These are phyloP conservation scores for Cebidichthys violaceus DNA, from an alignment of 2,113 vertebrate species.

Conservation along the genomic window DNA sequence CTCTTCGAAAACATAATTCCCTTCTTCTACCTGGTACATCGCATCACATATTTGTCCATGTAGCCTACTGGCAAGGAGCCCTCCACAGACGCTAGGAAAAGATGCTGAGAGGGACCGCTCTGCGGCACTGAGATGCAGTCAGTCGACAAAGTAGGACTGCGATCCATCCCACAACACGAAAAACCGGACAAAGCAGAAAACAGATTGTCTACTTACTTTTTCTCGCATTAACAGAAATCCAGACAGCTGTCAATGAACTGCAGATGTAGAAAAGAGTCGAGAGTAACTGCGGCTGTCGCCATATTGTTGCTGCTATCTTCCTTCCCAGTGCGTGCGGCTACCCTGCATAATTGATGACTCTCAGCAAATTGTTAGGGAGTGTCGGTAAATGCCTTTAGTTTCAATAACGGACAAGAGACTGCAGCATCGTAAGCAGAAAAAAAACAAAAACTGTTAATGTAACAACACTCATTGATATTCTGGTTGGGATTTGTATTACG, in stretches of 20 bases:
- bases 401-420: constrained; percentile 76
- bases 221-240: constrained; percentile 85
- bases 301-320: constrained; percentile 91
- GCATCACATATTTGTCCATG: constrained; percentile 51
- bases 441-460: constrained; percentile 28
- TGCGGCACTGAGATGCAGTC: constrained; percentile 89
- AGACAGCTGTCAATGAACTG: constrained; percentile 84
- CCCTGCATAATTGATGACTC: constrained; percentile 92
- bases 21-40: constrained; percentile 38
- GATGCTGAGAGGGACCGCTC: constrained; percentile 84
- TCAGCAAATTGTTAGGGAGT: constrained; percentile 89
- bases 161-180: constrained; percentile 47
- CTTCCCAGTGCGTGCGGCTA: constrained; percentile 86
- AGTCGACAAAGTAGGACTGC: constrained; percentile 68
- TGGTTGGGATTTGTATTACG: constrained; percentile 1
- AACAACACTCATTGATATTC: constrained; percentile 28
- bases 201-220: constrained; percentile 83
- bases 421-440: constrained; percentile 76
- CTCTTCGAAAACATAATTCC: not conserved
- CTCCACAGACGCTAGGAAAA: constrained; percentile 69
- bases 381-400: constrained; percentile 82
- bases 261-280: constrained; percentile 86
- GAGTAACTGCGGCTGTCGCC: constrained; percentile 95
- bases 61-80: constrained; percentile 66
- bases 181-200: constrained; percentile 65